Evolutionary conservation across 2,113 vertebrate species (phyloP).

Genomic region (Elgaria multicarinata): DNA sequence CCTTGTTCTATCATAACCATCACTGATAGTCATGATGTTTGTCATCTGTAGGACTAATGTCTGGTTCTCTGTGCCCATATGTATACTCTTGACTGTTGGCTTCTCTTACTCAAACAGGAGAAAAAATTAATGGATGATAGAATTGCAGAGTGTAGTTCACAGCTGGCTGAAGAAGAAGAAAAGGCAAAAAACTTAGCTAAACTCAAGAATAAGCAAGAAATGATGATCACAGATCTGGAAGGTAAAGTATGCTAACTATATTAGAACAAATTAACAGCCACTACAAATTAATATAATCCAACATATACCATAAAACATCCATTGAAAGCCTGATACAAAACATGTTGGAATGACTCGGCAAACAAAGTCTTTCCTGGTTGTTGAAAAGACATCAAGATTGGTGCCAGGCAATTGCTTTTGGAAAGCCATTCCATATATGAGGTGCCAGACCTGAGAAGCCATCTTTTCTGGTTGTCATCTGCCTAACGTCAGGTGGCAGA

Average conservation of each 20-base stretch:
- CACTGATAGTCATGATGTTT: neutral
- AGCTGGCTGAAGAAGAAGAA: conserved; percentile 96
- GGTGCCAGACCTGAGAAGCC: no score
- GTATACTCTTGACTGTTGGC: neutral
- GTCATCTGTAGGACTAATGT: neutral
- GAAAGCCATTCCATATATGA: neutral
- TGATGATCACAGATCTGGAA: conserved; percentile 98
- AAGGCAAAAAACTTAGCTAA: conserved; percentile 97
- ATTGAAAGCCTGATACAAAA: neutral
- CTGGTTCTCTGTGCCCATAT: neutral
- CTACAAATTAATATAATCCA: neutral
- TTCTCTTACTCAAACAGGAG: conserved; percentile 79
- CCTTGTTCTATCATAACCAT: neutral
- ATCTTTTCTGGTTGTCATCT: no score
- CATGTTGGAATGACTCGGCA: neutral
- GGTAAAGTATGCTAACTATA: conserved; percentile 71
- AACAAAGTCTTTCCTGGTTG: neutral
- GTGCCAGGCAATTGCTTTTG: neutral
- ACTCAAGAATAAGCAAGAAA: conserved; percentile 97
- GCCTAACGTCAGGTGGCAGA: no score
- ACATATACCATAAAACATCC: neutral
- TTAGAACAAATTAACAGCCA: neutral
- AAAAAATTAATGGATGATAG: conserved; percentile 96
- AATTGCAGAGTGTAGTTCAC: conserved; percentile 90
- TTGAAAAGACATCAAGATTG: neutral